Evolutionary conservation across 2,113 vertebrate species (phyloP).

Genomic region (Xiphophorus hellerii): DNA sequence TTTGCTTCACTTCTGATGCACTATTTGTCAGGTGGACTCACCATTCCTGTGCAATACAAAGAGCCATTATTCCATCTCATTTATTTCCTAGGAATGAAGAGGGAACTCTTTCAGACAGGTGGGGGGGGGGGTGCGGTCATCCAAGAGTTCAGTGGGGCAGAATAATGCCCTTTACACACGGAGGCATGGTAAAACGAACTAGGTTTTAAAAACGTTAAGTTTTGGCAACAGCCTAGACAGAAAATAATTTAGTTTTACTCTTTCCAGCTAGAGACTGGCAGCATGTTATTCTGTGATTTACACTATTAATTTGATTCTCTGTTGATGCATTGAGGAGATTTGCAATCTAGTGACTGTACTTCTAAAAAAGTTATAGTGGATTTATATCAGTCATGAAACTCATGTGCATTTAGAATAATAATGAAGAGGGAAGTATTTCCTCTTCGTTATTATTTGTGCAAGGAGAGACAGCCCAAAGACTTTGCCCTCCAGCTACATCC

Average conservation of each 20-base stretch:
- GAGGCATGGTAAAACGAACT: slow-evolving; percentile 38
- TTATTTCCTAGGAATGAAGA: slow-evolving; percentile 47
- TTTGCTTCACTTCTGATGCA: slow-evolving; percentile 35
- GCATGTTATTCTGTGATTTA: not conserved
- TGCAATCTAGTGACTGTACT: not conserved
- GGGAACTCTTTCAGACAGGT: slow-evolving; percentile 46
- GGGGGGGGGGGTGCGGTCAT: slow-evolving; percentile 45
- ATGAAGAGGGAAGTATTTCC: not conserved
- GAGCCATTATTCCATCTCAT: slow-evolving; percentile 71
- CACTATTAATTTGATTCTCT: not conserved
- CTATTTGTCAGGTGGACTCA: slow-evolving; percentile 48
- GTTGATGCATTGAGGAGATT: not conserved
- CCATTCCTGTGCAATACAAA: slow-evolving; percentile 29
- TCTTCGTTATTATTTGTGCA: not conserved
- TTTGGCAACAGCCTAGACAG: not conserved
- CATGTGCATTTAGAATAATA: too few species aligned
- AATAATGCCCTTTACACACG: slow-evolving; percentile 50
- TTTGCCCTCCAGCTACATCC: not conserved
- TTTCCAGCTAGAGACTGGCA: not conserved
- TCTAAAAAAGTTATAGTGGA: not conserved
- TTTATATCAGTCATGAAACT: not conserved
- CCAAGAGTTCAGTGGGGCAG: slow-evolving; percentile 51
- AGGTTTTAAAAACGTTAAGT: slow-evolving; percentile 1
- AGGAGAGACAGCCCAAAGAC: not conserved
- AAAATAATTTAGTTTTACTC: not conserved